Conservation (phyloP, 2,113 vertebrate genomes). For the Xiphophorus couchianus region DNA sequence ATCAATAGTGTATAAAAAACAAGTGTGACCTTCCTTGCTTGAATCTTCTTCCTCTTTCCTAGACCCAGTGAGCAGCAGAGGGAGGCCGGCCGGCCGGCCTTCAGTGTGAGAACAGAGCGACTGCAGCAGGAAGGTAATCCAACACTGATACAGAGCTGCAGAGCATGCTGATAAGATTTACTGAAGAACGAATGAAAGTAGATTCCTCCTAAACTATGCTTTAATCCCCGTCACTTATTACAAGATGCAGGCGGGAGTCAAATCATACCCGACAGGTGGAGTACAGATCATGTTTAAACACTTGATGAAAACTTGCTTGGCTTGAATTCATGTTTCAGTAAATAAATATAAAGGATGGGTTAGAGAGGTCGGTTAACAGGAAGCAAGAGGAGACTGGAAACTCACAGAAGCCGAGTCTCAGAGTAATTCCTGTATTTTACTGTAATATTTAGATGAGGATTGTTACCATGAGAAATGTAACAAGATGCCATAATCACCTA, state of each 20-base stretch:
- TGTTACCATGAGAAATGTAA: no score
- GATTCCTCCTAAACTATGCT: constrained; percentile 45
- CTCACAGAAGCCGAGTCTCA: not conserved
- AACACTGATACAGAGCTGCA: constrained; percentile 42
- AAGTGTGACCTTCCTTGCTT: constrained; percentile 3
- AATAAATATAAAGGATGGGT: not conserved
- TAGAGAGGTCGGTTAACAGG: not conserved
- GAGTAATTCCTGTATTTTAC: no score
- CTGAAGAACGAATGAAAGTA: constrained; percentile 22
- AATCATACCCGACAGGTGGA: constrained; percentile 20
- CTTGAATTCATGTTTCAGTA: constrained; percentile 14
- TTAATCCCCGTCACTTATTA: constrained; percentile 39
- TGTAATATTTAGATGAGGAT: no score
- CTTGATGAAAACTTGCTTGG: not conserved
- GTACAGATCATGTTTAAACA: constrained; percentile 1
- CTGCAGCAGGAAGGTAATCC: constrained; percentile 41
- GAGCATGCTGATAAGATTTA: constrained; percentile 8
- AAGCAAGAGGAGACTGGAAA: not conserved
- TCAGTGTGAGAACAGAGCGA: constrained; percentile 10
- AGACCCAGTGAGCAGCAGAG: constrained; percentile 24
- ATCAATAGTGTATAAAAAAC: constrained; percentile 9
- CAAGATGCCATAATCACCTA: no score
- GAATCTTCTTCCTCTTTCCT: constrained; percentile 23
- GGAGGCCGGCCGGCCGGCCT: constrained; percentile 1
- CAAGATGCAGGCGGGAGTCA: constrained; percentile 10